Evolutionary conservation across 2,888 invertebrate species (phyloP), one percentile per base, ranked within the genome.

Genomic region (Idaea biselata): DNA sequence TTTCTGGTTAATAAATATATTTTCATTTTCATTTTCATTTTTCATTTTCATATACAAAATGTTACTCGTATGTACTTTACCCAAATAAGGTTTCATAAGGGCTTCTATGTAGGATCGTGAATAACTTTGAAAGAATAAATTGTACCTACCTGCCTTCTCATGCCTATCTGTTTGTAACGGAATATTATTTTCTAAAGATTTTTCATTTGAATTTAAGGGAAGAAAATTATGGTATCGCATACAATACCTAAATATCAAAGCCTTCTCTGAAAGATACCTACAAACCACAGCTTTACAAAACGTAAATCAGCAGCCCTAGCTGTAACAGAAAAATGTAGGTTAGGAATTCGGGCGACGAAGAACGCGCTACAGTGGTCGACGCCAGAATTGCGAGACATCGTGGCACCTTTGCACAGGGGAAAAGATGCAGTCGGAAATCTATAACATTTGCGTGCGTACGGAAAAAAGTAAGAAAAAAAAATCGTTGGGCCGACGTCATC

Each of bases 241-340:
- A 11, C 33, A 11, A 33, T 32, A n/a, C n/a, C n/a, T 32, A 32
- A 3, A 32, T 44, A 44, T 4, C 44, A 44, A 44, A 44, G 44
- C 44, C 14, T 44, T 44, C 3, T 44, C 11, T 44, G 6, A 11
- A 8, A 44, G 8, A 14, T 44, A 44, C 14, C 44, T 8, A 11
- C 8, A 44, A 14, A 44, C 14, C 11, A 14, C 44, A 44, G 14
- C 44, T 14, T 44, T 1, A 44, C 6, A 7, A 44, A 44, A 7
- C 5, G 11, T 44, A 11, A 44, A 14, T 44, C 6, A 18, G 18
- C 56, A 18, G 18, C 56, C 56, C 56, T 18, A 55, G 18, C 14
- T 56, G 18, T 56, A 18, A 18, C 14, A 18, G 18, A 56, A 56
- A 56, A 18, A 56, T 56, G 56, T 56, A 17, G 56, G 56, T 56